Evolutionary conservation across 2,888 invertebrate species (phyloP), one percentile per base, ranked within the genome.

Genomic region (Smittia aterrima): DNA sequence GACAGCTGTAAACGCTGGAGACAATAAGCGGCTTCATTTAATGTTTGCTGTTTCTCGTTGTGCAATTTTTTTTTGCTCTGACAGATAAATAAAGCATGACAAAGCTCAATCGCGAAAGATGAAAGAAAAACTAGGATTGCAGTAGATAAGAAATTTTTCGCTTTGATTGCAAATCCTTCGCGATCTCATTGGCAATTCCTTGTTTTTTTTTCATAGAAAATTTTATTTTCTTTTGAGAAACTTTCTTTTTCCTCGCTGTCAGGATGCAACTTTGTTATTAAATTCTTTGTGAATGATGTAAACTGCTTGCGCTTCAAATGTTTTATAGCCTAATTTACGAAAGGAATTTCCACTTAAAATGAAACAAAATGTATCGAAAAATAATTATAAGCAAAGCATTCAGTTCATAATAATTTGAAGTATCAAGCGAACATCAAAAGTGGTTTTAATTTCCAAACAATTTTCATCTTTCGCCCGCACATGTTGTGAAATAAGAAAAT

Each of bases 371-470:
- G 3, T 47, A 47, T 16, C 16, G n/a, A n/a, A 47, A 3, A n/a
- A n/a, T n/a, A n/a, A 47, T 47, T 6, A 11, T n/a, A 11, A 2
- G 16, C n/a, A n/a, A n/a, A 47, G 47, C 47, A n/a, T 2, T 2
- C 47, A 47, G 11, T n/a, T 47, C 58, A 11, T n/a, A 47, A 20
- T 58, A 58, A 20, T 58, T 58, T 2, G 18, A 22, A 13, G 58
- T 58, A 18, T 58, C 18, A 58, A 13, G 22, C 58, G 7, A 58
- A 58, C 58, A 58, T 58, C 22, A 58, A 22, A 58, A 58, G 58
- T 58, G 58, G 58, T 58, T 58, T 58, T 22, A 58, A 58, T 58
- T 58, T 58, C 58, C 58, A 18, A 22, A 58, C 18, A 20, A 7
- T 58, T 58, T 58, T 22, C 58, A 38, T 38, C 47, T 13, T 11